Conservation (phyloP, 23 tunicate genomes). For the Botrylloides violaceus region DNA sequence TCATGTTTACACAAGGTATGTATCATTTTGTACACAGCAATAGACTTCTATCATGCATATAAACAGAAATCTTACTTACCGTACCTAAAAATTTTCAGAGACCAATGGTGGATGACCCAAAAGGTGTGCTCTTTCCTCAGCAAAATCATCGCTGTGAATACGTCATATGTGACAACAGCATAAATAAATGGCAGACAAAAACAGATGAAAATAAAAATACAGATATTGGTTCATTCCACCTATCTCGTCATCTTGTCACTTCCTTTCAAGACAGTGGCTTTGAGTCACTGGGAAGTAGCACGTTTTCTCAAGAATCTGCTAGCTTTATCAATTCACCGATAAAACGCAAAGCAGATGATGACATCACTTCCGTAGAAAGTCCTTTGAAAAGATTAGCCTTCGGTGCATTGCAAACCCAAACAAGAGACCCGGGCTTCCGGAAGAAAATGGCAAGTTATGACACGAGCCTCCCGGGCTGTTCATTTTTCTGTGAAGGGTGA, state of each 20-base stretch:
- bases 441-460: background rate
- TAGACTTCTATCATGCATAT: background rate
- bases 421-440: background rate
- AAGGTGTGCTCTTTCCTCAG: background rate
- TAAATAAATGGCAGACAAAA: no score
- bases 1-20: background rate
- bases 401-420: background rate
- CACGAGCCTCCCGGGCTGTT: background rate
- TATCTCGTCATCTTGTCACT: background rate
- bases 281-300: constrained; percentile 2
- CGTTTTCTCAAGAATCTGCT: background rate
- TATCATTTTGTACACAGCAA: background rate
- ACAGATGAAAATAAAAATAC: background rate
- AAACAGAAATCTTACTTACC: no score
- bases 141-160: no score
- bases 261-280: constrained; percentile 15
- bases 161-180: no score
- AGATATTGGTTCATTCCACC: background rate
- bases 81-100: background rate
- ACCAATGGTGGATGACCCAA: background rate
- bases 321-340: background rate
- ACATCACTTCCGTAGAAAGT: constrained; percentile 14
- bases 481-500: background rate
- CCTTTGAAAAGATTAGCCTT: constrained; percentile 24
- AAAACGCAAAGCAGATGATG: constrained; percentile 5